These are phyloP conservation scores for Drosophila simulans DNA, from an alignment of 1,140 invertebrate genomes.

Conservation along the genomic window DNA sequence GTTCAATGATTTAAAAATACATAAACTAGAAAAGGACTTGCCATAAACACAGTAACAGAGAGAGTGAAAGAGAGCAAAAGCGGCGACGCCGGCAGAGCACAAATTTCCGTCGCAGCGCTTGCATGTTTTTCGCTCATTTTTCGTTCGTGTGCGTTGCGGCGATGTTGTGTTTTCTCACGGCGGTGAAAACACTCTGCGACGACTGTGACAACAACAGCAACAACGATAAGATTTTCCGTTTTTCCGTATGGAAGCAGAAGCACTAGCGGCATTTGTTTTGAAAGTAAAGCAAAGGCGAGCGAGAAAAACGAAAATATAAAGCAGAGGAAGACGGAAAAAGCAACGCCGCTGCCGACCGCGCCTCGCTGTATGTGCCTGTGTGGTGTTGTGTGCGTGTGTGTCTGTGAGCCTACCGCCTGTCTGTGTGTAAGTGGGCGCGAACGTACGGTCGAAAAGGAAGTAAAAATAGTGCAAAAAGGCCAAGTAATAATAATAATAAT, in stretches of 20 bases:
- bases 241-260: conserved; percentile 63
- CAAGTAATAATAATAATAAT: conserved; percentile 68
- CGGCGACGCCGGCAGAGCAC: conserved; percentile 4
- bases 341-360: conserved; percentile 58
- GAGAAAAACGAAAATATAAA: conserved; percentile 68
- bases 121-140: conserved; percentile 64
- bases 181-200: conserved; percentile 54
- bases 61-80: conserved; percentile 15
- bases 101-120: conserved; percentile 10
- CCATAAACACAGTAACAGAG: conserved; percentile 11
- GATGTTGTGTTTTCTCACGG: conserved; percentile 55
- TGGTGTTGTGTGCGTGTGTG: conserved; percentile 26
- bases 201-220: conserved; percentile 36
- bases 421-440: conserved; percentile 47
- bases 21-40: conserved; percentile 2
- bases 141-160: conserved; percentile 70
- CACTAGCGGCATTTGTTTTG: conserved; percentile 74
- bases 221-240: conserved; percentile 66
- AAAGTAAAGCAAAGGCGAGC: conserved; percentile 68
- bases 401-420: conserved; percentile 24
- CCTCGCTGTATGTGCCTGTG: conserved; percentile 53
- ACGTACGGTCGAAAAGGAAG: conserved; percentile 64
- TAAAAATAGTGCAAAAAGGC: conserved; percentile 74
- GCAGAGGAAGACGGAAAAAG: conserved; percentile 47
- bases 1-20: neutral